Evolutionary conservation across 2,888 invertebrate species (phyloP).

Genomic region (Sphaeridia pumilis): DNA sequence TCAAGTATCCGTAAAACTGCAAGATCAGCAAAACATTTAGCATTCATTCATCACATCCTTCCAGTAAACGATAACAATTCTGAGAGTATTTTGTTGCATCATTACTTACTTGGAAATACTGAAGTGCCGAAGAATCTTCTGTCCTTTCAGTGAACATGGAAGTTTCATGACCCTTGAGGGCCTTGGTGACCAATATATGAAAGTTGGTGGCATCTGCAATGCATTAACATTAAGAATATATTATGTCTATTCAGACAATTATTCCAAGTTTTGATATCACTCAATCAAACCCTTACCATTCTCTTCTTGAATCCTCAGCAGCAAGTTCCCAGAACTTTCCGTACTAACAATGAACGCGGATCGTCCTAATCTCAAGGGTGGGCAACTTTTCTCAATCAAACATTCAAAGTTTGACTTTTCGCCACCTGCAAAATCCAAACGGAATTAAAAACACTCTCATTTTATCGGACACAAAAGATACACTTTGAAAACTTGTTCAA

Average conservation of each 20-base stretch:
- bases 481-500: too few species aligned
- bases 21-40: conserved; percentile 34
- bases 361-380: conserved; percentile 27
- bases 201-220: conserved; percentile 64
- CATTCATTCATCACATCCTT: neutral
- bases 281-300: neutral
- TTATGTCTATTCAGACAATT: too few species aligned
- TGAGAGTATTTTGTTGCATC: too few species aligned
- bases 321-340: conserved; percentile 9
- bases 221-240: too few species aligned
- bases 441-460: too few species aligned
- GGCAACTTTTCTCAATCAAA: conserved; percentile 23
- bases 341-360: conserved; percentile 25
- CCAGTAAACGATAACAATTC: too few species aligned
- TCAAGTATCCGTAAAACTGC: conserved; percentile 94
- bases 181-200: conserved; percentile 59
- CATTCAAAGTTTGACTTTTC: conserved; percentile 5
- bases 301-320: conserved; percentile 10
- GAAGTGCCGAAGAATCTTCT: conserved; percentile 94
- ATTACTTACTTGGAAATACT: conserved; percentile 77
- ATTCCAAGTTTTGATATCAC: neutral
- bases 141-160: conserved; percentile 92
- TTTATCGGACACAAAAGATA: too few species aligned
- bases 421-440: conserved; percentile 1
- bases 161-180: conserved; percentile 43